Base-by-base conservation (phyloP, 53 echinoderm and acorn worm species). In the Apostichopus leukothele region DNA sequence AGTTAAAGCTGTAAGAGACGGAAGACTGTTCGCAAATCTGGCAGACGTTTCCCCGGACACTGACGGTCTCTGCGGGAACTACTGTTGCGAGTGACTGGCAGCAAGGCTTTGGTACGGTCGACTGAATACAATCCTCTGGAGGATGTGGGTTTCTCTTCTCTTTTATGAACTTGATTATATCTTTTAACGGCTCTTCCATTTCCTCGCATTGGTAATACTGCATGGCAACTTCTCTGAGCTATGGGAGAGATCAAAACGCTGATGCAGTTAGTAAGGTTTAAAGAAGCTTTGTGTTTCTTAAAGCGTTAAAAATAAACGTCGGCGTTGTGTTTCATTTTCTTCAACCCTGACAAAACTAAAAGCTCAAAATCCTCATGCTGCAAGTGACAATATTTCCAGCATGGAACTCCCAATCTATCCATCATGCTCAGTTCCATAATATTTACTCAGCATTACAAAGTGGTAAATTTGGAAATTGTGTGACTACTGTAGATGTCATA, bases 201-300 rank as follows among this genome's bases (percentile, higher is more conserved):
- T 86, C 93, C 55, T 90, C 78, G 78, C 99, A 98, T 71, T 94
- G 94, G 74, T 90, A 92, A 88, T 96, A 98, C 54, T 98, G 89
- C 80, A 98, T 54, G 11, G 92, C 90, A 53, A 93, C 75, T 89
- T 93, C 90, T 84, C 96, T 91, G 14, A 98, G 78, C 99, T 98
- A 86, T 73, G 12, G 51, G 22, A 88, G 50, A 68, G 81, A 76
- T 25, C 81, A 75, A 73, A 39, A 39, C 39, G 39, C 39, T 39
- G 39, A 39, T 39, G 39, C 39, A 39, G 39, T 39, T 39, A 39
- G 39, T 39, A 3, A 39, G 39, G 39, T 3, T 39, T 39, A 2
- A 39, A 39, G 39, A 39, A 39, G 39, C 39, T 39, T 39, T 39
- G 39, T 39, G 39, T 3, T 39, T 39, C 39, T 39, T 39, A 3